Evolutionary conservation across 2,888 invertebrate genomes (phyloP).

Genomic region (Chrysotoxum bicinctum): DNA sequence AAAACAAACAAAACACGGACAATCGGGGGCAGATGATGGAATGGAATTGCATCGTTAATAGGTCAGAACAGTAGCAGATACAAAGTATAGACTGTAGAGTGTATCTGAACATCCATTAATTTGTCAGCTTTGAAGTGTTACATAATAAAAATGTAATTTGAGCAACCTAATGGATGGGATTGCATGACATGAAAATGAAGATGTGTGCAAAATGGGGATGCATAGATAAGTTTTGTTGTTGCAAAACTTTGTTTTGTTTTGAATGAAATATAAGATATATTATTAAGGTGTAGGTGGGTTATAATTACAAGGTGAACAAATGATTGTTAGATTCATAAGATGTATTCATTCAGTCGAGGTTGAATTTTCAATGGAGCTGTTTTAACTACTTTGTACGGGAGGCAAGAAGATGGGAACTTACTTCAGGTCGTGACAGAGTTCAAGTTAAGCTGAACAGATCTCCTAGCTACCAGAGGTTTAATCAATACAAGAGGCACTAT

Average conservation of each 20-base stretch:
- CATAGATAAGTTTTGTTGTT: background rate
- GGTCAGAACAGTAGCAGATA: slow-evolving; percentile 12
- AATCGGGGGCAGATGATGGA: background rate
- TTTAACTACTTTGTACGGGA: no score
- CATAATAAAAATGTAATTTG: slow-evolving; percentile 22
- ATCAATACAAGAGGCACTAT: no score
- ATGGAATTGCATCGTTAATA: slow-evolving; percentile 32
- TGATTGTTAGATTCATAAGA: no score
- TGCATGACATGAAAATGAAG: slow-evolving; percentile 22
- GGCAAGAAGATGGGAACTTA: no score
- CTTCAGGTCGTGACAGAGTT: no score
- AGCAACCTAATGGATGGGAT: slow-evolving; percentile 9
- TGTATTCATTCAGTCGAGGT: no score
- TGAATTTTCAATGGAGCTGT: no score
- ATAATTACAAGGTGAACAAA: background rate
- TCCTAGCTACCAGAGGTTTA: no score
- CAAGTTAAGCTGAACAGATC: no score
- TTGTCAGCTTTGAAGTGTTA: slow-evolving; percentile 26
- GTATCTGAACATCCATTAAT: slow-evolving; percentile 46
- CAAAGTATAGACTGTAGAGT: background rate
- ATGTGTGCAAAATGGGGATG: background rate
- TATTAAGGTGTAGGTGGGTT: background rate
- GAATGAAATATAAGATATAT: background rate
- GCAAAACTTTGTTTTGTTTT: background rate
- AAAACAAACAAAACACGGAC: slow-evolving; percentile 34